These are phyloP conservation scores for Oscheius sp. DNA, from an alignment of 1,140 invertebrate genomes.

Conservation along the genomic window DNA sequence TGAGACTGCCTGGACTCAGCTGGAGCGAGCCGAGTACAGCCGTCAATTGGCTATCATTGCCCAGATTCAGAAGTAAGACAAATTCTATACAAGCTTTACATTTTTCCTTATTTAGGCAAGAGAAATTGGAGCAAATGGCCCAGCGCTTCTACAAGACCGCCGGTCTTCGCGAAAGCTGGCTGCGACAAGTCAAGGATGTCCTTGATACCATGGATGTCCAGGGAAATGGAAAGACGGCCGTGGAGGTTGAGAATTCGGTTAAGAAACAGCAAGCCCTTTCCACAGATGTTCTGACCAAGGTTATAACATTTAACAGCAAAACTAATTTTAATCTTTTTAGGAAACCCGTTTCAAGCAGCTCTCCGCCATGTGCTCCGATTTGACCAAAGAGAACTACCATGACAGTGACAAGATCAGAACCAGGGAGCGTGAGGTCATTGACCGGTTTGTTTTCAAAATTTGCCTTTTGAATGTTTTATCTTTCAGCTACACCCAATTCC, in stretches of 20 bases:
- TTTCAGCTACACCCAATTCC: slow-evolving; percentile 74
- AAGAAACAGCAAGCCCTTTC: slow-evolving; percentile 98
- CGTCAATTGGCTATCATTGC: slow-evolving; percentile 86
- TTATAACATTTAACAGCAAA: slow-evolving; percentile 42
- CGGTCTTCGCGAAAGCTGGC: slow-evolving; percentile 82
- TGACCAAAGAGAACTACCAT: slow-evolving; percentile 87
- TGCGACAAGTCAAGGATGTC: slow-evolving; percentile 98
- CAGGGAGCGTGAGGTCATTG: slow-evolving; percentile 79
- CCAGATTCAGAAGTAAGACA: slow-evolving; percentile 70
- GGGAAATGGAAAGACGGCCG: slow-evolving; percentile 69
- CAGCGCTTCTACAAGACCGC: slow-evolving; percentile 92
- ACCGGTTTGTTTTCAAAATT: slow-evolving; percentile 63
- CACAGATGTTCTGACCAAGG: slow-evolving; percentile 85
- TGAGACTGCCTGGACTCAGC: slow-evolving; percentile 82
- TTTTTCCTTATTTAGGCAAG: slow-evolving; percentile 68
- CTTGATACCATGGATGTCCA: slow-evolving; percentile 70
- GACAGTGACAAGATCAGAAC: slow-evolving; percentile 77
- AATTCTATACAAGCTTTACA: neutral
- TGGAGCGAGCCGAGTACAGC: slow-evolving; percentile 90
- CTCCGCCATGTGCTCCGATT: slow-evolving; percentile 73
- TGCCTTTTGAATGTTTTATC: neutral
- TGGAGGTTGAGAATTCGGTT: slow-evolving; percentile 90
- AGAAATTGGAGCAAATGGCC: slow-evolving; percentile 87
- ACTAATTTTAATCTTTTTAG: slow-evolving; percentile 62
- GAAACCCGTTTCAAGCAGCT: slow-evolving; percentile 90